Evolutionary conservation across 2,888 invertebrate species (phyloP).

Genomic region (Dolichopus griseipennis): DNA sequence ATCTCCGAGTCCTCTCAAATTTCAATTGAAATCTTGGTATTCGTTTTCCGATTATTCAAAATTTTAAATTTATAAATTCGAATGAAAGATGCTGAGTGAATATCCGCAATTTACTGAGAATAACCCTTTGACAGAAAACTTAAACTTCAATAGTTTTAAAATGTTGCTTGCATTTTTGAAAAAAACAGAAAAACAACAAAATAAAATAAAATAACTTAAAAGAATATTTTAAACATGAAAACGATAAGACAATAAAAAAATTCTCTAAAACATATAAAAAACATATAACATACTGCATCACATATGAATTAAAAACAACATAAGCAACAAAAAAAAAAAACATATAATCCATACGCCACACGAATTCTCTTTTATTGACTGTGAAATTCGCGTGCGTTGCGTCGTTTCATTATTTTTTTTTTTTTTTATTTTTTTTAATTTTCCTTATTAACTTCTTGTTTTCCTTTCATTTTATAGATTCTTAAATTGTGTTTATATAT

Average conservation of each 20-base stretch:
- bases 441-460: too few relatives aligned
- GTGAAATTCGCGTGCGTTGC: not conserved
- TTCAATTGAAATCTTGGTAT: too few relatives aligned
- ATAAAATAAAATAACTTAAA: too few relatives aligned
- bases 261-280: not conserved
- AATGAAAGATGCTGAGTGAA: too few relatives aligned
- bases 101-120: not conserved
- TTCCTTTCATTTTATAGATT: too few relatives aligned
- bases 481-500: not conserved
- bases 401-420: not conserved
- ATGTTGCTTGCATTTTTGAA: not conserved
- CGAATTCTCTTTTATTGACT: not conserved
- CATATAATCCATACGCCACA: not conserved
- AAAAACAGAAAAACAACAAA: not conserved
- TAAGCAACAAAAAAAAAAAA: not conserved
- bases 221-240: too few relatives aligned
- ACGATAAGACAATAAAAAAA: too few relatives aligned
- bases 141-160: not conserved
- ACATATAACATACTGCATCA: not conserved
- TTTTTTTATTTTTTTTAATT: not conserved
- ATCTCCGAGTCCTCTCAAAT: too few relatives aligned
- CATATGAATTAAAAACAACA: too few relatives aligned
- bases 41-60: too few relatives aligned
- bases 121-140: not conserved
- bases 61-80: too few relatives aligned